These are phyloP conservation scores for Montipora capitata DNA, from an alignment of 92 coral and sea anemone genomes.

Conservation along the genomic window DNA sequence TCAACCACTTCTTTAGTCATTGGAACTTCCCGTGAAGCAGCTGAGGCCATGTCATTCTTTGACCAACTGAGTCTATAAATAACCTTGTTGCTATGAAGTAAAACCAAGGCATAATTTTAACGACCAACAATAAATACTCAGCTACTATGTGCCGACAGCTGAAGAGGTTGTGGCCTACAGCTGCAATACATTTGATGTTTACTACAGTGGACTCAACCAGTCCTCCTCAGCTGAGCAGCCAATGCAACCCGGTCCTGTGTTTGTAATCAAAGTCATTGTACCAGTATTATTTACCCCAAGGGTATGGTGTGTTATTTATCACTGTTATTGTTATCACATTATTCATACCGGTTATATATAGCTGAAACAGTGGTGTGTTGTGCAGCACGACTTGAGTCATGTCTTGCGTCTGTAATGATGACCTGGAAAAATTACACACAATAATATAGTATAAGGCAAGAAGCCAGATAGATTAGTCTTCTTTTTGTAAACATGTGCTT, in stretches of 20 bases:
- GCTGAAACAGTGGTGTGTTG: slow-evolving; percentile 55
- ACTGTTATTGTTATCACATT: neutral
- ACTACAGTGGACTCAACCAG: neutral
- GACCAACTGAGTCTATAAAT: slow-evolving; percentile 23
- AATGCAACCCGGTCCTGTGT: no score
- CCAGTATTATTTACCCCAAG: neutral
- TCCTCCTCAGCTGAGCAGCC: no score
- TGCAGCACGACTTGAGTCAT: slow-evolving; percentile 49
- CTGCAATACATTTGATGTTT: neutral
- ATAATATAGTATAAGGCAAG: neutral
- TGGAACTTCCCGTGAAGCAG: slow-evolving; percentile 47
- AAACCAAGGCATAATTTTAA: neutral
- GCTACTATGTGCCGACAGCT: neutral
- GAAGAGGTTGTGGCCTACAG: neutral
- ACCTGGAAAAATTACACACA: neutral
- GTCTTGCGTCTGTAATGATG: slow-evolving; percentile 49
- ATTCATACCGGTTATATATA: slow-evolving; percentile 29
- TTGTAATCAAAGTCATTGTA: neutral
- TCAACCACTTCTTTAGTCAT: slow-evolving; percentile 44
- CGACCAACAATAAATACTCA: neutral
- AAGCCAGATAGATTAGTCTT: neutral
- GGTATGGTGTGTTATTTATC: neutral
- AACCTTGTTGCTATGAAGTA: slow-evolving; percentile 30
- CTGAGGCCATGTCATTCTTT: slow-evolving; percentile 35
- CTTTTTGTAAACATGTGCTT: neutral